Evolutionary conservation across 1,140 invertebrate species (phyloP), one percentile per base, ranked within the genome.

Genomic region (Drosophila azteca): DNA sequence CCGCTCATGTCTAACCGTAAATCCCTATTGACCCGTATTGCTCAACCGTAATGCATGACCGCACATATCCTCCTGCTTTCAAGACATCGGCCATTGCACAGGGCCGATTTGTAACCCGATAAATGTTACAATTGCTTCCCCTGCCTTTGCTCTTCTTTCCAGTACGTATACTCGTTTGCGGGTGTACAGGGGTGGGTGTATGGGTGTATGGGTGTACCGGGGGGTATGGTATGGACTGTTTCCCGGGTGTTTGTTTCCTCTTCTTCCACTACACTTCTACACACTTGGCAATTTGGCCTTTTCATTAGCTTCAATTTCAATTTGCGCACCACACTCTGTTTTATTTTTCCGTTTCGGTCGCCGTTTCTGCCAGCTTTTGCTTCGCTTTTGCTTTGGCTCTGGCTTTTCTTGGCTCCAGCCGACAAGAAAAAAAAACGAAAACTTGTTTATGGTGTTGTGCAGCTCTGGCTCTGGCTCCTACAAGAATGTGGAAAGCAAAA

Each of bases 401-500:
- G 63, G 44, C 20, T 53, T 43, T 31, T 22, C 64, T 49, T n/a
- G 63, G 44, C 20, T 9, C 26, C 51, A 51, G 66, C 66, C n/a
- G n/a, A n/a, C 66, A 43, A 57, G 50, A 68, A 66, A n/a, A n/a
- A n/a, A n/a, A n/a, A n/a, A n/a, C n/a, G n/a, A 53, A 68, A 69
- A 69, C 66, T 69, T 69, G 66, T 69, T 69, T 69, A 69, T 58
- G 65, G 35, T 39, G 35, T 39, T 39, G 35, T 39, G 35, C 35
- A 39, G 66, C 66, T 20, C 17, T 20, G 17, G 66, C 66, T 20
- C 17, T 20, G 17, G 17, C 17, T 69, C 66, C 66, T 69, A 69
- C 66, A 69, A 69, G 66, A 69, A 69, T 69, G 66, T 69, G 66
- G 66, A 69, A 69, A 69, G 66, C 66, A 69, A 69, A 68, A 68